These are phyloP conservation scores for Ectemnius lituratus DNA, from an alignment of 2,888 invertebrate species.

Conservation along the genomic window DNA sequence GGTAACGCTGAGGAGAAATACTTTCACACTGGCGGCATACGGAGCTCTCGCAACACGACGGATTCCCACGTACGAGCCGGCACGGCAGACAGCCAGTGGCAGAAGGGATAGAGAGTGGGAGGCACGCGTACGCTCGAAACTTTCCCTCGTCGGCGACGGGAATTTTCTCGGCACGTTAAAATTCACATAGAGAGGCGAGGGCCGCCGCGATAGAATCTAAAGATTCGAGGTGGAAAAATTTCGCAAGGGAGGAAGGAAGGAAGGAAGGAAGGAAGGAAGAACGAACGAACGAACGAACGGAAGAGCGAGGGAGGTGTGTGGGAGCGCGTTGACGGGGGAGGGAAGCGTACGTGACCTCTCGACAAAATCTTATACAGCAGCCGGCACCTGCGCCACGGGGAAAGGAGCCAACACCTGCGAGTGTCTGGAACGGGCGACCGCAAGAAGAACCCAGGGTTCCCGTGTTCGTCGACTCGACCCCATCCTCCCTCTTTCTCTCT, in stretches of 20 bases:
- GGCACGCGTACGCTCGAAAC: slow-evolving; percentile 6
- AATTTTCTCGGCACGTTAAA: slow-evolving; percentile 34
- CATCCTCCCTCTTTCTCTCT: slow-evolving; percentile 9
- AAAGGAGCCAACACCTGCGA: slow-evolving; percentile 33
- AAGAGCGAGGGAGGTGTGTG: too few species aligned
- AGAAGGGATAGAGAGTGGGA: neutral
- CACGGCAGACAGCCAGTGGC: neutral
- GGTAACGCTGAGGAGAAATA: neutral
- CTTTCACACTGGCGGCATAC: neutral
- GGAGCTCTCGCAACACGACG: neutral
- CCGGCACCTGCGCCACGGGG: slow-evolving; percentile 37
- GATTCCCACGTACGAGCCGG: too few species aligned
- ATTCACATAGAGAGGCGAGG: slow-evolving; percentile 31
- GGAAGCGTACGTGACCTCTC: slow-evolving; percentile 41
- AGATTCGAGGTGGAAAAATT: slow-evolving; percentile 40
- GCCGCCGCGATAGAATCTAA: slow-evolving; percentile 38
- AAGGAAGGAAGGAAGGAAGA: slow-evolving; percentile 5
- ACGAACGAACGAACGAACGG: too few species aligned
- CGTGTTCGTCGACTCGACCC: too few species aligned
- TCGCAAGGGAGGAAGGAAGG: slow-evolving; percentile 12
- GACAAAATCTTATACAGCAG: slow-evolving; percentile 40
- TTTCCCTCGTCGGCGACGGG: slow-evolving; percentile 14
- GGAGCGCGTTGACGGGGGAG: slow-evolving; percentile 7
- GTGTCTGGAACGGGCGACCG: neutral
- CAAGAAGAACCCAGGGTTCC: too few species aligned